These are phyloP conservation scores for Phylloscopus trochiloides DNA, from an alignment of 2,113 vertebrate species.

Conservation along the genomic window DNA sequence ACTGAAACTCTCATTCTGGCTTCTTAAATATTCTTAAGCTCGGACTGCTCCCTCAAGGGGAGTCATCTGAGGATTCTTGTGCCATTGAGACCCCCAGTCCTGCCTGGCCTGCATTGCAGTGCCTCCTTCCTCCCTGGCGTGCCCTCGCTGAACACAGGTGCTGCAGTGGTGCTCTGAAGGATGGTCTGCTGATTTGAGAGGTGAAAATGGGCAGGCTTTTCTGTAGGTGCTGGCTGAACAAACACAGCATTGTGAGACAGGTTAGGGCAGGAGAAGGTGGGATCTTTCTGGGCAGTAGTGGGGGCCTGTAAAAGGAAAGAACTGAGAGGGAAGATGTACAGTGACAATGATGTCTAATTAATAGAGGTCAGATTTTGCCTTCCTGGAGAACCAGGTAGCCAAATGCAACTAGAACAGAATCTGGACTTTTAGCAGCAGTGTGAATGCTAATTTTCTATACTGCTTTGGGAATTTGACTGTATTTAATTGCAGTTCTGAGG, in stretches of 20 bases:
- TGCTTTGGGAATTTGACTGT: background rate
- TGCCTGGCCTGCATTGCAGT: fast-evolving
- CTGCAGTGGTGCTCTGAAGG: background rate
- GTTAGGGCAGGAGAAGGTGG: background rate
- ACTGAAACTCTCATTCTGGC: background rate
- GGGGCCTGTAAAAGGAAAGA: background rate
- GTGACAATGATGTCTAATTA: background rate
- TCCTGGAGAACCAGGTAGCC: background rate
- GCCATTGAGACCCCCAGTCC: background rate
- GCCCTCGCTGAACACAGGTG: fast-evolving
- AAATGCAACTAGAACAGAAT: background rate
- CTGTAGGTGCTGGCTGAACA: background rate
- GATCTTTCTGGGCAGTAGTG: background rate
- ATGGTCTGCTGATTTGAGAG: background rate
- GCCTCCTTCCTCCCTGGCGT: background rate
- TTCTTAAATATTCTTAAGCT: background rate
- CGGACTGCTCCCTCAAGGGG: background rate
- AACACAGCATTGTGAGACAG: fast-evolving
- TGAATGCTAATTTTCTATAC: background rate
- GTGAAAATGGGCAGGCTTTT: background rate
- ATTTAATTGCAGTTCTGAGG: background rate
- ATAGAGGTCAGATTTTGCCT: background rate
- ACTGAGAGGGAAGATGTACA: background rate
- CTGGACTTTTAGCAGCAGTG: background rate
- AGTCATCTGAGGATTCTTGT: background rate